Evolutionary conservation across 2,113 vertebrate species (phyloP).

Genomic region (Ibidorhyncha struthersii): DNA sequence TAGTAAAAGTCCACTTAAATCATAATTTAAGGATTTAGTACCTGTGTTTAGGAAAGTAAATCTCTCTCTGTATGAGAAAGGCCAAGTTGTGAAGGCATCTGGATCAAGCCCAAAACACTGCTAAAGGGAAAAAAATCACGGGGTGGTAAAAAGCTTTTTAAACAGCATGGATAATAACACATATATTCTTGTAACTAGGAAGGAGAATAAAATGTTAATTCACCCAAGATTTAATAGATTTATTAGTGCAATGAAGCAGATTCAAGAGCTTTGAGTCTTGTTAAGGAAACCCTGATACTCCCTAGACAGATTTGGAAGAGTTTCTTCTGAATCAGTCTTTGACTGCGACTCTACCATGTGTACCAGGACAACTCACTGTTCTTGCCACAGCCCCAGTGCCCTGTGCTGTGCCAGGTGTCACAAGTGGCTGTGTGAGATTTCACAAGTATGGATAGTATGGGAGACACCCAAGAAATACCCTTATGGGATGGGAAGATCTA

Average conservation of each 20-base stretch:
- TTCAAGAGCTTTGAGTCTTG: conserved; percentile 16
- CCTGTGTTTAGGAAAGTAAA: conserved; percentile 23
- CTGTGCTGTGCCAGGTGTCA: background rate
- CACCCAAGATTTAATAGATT: conserved; percentile 41
- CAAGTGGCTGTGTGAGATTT: background rate
- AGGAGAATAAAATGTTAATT: conserved; percentile 69
- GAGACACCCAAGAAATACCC: background rate
- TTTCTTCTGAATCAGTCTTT: background rate
- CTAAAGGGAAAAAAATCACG: background rate
- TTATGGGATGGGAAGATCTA: background rate
- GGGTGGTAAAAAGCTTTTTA: conserved; percentile 23
- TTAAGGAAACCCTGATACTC: conserved; percentile 31
- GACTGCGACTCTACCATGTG: background rate
- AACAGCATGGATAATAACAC: conserved; percentile 35
- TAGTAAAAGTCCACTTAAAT: conserved; percentile 56
- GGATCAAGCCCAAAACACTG: conserved; percentile 10
- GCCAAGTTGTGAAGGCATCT: conserved; percentile 19
- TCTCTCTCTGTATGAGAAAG: conserved; percentile 19
- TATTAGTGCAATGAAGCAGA: conserved; percentile 53
- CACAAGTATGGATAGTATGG: background rate
- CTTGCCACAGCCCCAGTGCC: fast-evolving
- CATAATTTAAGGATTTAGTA: conserved; percentile 29
- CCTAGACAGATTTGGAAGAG: background rate
- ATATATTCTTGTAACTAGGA: conserved; percentile 53
- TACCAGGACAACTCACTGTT: background rate